Percentiles rank a stretch among this genome's conserved stretches.
Conservation (phyloP, 2,797 vertebrate genomes). For the Ceryle rudis region DNA sequence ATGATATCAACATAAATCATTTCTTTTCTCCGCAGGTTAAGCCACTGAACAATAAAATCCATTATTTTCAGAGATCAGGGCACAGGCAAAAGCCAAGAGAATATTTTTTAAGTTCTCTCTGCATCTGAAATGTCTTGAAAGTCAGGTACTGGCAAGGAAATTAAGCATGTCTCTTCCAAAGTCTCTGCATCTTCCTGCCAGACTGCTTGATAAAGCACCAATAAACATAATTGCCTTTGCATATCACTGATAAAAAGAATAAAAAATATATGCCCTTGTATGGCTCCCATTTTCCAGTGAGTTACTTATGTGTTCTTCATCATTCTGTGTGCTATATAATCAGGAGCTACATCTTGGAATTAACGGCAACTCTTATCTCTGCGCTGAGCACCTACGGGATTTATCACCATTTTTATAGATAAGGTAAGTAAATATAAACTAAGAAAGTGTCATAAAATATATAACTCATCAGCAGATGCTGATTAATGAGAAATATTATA, state of each 20-base stretch:
- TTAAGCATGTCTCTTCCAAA: neutral
- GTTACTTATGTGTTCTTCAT: neutral
- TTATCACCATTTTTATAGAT: slow-evolving; percentile 52
- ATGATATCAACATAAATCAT: neutral
- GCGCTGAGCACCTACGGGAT: slow-evolving; percentile 2
- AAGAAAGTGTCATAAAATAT: slow-evolving; percentile 9
- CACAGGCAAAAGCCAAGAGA: neutral
- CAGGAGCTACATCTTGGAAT: slow-evolving; percentile 15
- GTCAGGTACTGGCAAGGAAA: neutral
- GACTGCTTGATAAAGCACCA: slow-evolving; percentile 34
- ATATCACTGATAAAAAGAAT: neutral
- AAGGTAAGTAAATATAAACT: slow-evolving; percentile 43
- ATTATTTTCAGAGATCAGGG: neutral
- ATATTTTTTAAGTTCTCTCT: neutral
- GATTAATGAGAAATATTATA: slow-evolving; percentile 43
- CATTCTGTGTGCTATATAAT: neutral
- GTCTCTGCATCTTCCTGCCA: neutral
- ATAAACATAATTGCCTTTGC: slow-evolving; percentile 48
- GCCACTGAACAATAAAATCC: neutral
- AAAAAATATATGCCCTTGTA: neutral
- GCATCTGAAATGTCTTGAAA: neutral
- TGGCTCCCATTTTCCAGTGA: neutral
- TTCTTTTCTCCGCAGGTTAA: neutral
- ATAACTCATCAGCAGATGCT: slow-evolving; percentile 41
- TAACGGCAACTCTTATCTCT: neutral